Evolutionary conservation across 2,888 invertebrate genomes (phyloP), one percentile per base, ranked within the genome.

Genomic region (Diloba caeruleocephala): DNA sequence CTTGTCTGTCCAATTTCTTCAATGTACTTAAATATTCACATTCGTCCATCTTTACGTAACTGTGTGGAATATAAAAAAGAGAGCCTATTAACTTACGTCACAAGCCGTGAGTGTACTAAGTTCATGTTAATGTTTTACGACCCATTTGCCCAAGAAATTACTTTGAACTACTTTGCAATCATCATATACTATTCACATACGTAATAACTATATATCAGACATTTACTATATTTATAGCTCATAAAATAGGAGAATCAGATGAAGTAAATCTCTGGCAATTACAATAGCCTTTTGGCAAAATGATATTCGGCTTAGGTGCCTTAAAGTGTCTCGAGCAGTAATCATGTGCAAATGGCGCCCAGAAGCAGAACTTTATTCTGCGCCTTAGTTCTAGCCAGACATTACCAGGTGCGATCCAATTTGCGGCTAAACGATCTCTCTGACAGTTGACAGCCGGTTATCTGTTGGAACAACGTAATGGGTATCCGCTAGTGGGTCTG

Each of bases 261-360:
- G 50, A 50, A 45, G 45, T 51, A 49, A 52, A 53, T 41, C 19
- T 14, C 1, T 9, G 12, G 12, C 52, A 45, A 63, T 53, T 31
- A 31, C 6, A 15, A 10, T 28, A 44, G 32, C 41, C 37, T 54
- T 52, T 38, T 19, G n/a, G 4, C 34, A 39, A 61, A 61, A n/a
- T 38, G 53, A 48, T 42, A 45, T 41, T 56, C 54, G 50, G 61
- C 53, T 58, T 45, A 49, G 55, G 57, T 55, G 21, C 45, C 25
- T 29, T 13, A 60, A 61, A 39, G 39, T 49, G 38, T 38, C 51
- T 44, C 19, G 34, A 38, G 7, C 2, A 5, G 39, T 31, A 64
- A 70, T 72, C 60, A 59, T 42, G 33, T 37, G 53, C 51, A 52
- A 69, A 70, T 70, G 32, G 38, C 39, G 51, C 37, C 10, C 44